Conservation (phyloP, 2,797 vertebrate species). For the Hydrophis major region DNA sequence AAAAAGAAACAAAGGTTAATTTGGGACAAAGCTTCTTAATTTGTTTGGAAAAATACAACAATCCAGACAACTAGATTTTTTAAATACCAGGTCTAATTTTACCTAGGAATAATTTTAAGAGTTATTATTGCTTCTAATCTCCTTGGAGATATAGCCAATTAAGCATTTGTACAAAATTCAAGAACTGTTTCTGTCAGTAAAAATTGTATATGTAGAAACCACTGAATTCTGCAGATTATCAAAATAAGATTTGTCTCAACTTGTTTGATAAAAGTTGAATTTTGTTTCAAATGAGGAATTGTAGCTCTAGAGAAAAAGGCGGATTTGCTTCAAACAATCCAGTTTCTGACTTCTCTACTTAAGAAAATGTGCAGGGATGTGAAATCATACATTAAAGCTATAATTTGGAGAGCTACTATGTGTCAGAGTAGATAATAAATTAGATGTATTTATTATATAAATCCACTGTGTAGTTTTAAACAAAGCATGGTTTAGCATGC, state of each 20-base stretch:
- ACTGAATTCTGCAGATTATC: not conserved
- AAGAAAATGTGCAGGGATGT: not conserved
- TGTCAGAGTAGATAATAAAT: not conserved
- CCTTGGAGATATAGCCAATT: not conserved
- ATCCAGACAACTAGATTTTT: not conserved
- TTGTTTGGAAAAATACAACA: constrained; percentile 1
- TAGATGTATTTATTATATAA: not conserved
- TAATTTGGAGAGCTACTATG: not conserved
- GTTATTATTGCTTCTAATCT: not conserved
- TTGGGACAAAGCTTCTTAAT: not conserved
- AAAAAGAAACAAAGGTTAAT: not conserved
- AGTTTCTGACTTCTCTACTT: not conserved
- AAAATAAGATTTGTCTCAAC: not conserved
- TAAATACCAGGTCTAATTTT: not conserved
- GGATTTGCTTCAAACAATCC: not conserved
- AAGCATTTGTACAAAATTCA: not conserved
- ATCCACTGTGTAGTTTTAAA: not conserved
- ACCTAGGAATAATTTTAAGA: not conserved
- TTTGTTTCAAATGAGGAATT: not conserved
- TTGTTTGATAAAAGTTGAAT: not conserved
- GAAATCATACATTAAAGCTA: not conserved
- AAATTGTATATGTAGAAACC: not conserved
- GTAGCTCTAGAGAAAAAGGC: not conserved
- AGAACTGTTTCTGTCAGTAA: not conserved
- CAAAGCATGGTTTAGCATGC: not conserved